Base-by-base conservation (phyloP, 2,888 invertebrate genomes). In the Diplazon laetatorius region DNA sequence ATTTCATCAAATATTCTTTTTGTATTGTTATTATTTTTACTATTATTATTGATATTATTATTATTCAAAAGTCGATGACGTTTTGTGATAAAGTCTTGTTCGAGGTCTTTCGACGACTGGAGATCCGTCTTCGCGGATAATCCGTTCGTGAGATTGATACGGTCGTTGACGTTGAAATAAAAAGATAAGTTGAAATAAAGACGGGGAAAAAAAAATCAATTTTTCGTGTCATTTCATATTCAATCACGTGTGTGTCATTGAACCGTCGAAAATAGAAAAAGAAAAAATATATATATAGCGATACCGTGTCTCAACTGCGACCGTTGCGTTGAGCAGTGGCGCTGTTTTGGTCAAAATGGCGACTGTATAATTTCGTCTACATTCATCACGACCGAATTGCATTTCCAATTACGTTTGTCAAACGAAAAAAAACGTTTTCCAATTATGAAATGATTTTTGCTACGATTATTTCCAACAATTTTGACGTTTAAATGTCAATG, bases 311-410 rank as follows among this genome's bases (percentile, higher is more conserved):
- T 9, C 14, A 8, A 9, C 30, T 16, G 4, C 4, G 25, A 9
- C n/a, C 20, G 48, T 20, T n/a, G 22, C 2, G 20, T 50, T 16
- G 16, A 60, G 30, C 16, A 39, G 57, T 39, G 9, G 57, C 74
- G 74, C 68, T 66, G 50, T 68, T 74, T 74, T 30, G 60, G 18
- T 74, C 74, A 74, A 74, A 35, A n/a, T 18, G 18, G n/a, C 68
- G 59, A 74, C 68, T 74, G 22, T 25, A 10, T 25, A 0, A n/a
- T 8, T 8, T 46, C 20, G n/a, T 5, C n/a, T 16, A 6, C 48
- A 14, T 3, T 10, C 48, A 46, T 48, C 12, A 5, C 30, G 30
- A 30, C 6, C 6, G 30, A 30, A 30, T 5, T 30, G 6, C 2
- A 30, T n/a, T 30, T 2, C 30, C 6, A 30, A 30, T 30, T n/a